These are phyloP conservation scores for Balanococcus diminutus DNA, from an alignment of 2,888 invertebrate species.

Conservation along the genomic window DNA sequence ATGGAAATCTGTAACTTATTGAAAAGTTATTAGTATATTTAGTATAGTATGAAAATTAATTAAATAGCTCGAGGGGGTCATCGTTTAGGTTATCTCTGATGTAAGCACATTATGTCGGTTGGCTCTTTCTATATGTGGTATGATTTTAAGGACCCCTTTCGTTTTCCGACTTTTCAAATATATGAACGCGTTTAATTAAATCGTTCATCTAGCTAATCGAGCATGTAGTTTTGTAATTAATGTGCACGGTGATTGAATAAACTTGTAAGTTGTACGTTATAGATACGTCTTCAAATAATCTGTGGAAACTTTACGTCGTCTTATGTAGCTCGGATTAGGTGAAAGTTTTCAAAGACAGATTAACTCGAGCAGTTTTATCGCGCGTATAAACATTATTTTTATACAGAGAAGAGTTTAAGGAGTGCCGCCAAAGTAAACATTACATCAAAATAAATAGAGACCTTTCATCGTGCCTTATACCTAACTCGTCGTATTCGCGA, in stretches of 20 bases:
- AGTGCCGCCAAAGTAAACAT: slow-evolving; percentile 7
- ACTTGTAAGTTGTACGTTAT: not conserved
- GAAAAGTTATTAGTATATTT: not conserved
- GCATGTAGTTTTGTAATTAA: not conserved
- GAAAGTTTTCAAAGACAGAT: not conserved
- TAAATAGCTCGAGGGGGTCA: not conserved
- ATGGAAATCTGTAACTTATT: not conserved
- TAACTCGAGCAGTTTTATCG: not conserved
- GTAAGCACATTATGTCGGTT: too few relatives aligned
- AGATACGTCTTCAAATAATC: not conserved
- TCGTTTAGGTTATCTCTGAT: not conserved
- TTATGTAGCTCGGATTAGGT: not conserved
- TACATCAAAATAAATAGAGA: not conserved
- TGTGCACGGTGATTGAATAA: not conserved
- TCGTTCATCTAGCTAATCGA: slow-evolving; percentile 1
- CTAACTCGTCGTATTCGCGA: not conserved
- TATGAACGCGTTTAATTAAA: not conserved
- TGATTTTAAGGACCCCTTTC: not conserved
- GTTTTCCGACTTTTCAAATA: not conserved
- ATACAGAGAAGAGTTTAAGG: not conserved
- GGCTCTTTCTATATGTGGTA: not conserved
- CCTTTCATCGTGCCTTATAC: not conserved
- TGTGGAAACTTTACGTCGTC: not conserved
- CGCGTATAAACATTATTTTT: slow-evolving; percentile 8
- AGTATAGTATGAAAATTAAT: not conserved